Conservation (phyloP, 2,888 invertebrate species). For the Phytoseiulus persimilis region DNA sequence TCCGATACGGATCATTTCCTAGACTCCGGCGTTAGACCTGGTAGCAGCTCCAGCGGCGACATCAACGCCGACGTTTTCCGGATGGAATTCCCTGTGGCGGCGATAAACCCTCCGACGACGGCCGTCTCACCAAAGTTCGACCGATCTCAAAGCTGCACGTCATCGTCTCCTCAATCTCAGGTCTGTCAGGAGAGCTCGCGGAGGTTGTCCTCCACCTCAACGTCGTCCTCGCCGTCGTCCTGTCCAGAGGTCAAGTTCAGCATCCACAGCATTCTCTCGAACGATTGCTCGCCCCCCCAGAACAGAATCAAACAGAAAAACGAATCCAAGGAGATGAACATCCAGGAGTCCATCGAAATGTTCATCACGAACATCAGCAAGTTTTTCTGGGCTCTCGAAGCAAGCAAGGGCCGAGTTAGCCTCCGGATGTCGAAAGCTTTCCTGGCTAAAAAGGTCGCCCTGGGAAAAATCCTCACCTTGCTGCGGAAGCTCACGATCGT, state of each 20-base stretch:
- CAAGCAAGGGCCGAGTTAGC: neutral
- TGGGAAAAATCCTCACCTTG: neutral
- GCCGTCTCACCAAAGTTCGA: neutral
- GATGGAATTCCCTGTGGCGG: slow-evolving; percentile 36
- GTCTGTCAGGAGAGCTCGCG: neutral
- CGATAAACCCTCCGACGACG: neutral
- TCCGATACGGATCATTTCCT: slow-evolving; percentile 9
- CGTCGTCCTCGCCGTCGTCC: neutral
- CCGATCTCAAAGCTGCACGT: neutral
- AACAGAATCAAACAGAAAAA: neutral
- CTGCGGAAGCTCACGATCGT: slow-evolving; percentile 28
- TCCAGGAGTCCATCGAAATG: slow-evolving; percentile 35
- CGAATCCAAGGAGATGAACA: slow-evolving; percentile 16
- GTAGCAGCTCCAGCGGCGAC: slow-evolving; percentile 15
- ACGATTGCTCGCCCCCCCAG: neutral
- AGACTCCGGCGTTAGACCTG: slow-evolving; percentile 19
- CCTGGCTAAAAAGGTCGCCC: neutral
- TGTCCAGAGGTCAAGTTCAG: slow-evolving; percentile 18
- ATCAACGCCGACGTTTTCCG: slow-evolving; percentile 35
- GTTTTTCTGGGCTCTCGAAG: slow-evolving; percentile 34
- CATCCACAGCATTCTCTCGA: slow-evolving; percentile 21
- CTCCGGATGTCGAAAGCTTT: neutral
- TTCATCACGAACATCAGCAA: slow-evolving; percentile 22
- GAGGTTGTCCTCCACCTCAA: neutral
- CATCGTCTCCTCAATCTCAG: neutral